A percentile compares a stretch with the other conserved stretches of the same genome.
phyloP scores from a whole-genome alignment of 2,113 vertebrate genomes.

The Megatriorchis doriae region DNA sequence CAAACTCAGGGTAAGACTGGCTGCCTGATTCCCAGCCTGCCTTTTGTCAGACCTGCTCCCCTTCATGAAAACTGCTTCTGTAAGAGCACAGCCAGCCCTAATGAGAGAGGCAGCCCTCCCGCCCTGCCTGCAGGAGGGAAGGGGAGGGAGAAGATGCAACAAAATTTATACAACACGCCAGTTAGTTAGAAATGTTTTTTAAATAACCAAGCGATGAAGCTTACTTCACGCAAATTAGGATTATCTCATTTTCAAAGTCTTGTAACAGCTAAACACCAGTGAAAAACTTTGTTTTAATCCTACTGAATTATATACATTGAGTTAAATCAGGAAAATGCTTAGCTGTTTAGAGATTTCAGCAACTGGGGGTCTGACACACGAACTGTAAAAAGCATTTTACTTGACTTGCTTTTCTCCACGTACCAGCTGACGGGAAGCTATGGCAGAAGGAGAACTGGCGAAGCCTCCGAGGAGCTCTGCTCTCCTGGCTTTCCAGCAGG shows the following conservation, averaged over 20 bases:
- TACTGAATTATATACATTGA: background rate
- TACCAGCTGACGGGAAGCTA: background rate
- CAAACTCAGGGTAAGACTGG: background rate
- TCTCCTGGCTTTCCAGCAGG: background rate
- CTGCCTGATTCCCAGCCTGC: background rate
- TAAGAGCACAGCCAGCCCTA: background rate
- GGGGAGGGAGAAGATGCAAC: background rate
- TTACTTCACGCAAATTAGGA: background rate
- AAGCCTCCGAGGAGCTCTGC: background rate
- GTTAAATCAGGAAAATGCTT: background rate
- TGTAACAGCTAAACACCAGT: background rate
- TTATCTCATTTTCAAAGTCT: conserved; percentile 15
- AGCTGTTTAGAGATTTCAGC: background rate
- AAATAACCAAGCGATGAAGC: background rate
- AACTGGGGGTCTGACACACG: background rate
- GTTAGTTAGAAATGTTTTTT: background rate
- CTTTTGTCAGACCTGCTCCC: background rate
- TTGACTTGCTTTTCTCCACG: background rate
- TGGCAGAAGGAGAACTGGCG: background rate
- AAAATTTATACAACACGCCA: background rate
- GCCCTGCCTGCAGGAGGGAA: background rate
- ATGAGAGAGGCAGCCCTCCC: background rate
- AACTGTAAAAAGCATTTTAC: background rate
- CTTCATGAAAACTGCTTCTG: conserved; percentile 30
- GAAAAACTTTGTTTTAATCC: background rate